These are phyloP conservation scores for Kryphioiulus occultus DNA, from an alignment of 2,888 invertebrate genomes.

Conservation along the genomic window DNA sequence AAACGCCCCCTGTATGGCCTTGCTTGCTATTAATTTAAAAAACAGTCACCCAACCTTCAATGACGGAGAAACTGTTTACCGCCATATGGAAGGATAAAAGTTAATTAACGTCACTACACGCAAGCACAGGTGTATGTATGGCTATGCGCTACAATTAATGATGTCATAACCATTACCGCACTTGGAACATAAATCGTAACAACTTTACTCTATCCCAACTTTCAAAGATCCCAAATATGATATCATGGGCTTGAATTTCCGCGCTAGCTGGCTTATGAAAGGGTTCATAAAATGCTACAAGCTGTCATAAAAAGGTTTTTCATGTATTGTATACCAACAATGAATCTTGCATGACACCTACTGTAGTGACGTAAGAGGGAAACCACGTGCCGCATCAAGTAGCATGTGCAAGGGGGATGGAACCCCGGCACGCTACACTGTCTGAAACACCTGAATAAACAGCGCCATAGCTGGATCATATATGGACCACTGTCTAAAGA, in stretches of 20 bases:
- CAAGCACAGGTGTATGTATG: neutral
- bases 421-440: neutral
- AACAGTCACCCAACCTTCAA: neutral
- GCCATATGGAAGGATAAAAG: neutral
- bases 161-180: neutral
- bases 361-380: neutral
- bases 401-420: neutral
- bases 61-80: neutral
- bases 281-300: neutral
- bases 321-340: neutral
- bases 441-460: neutral
- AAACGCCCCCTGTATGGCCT: neutral
- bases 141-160: neutral
- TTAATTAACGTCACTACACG: neutral
- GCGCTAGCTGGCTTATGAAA: neutral
- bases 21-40: neutral
- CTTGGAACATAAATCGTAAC: neutral
- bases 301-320: neutral
- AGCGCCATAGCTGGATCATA: neutral
- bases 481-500: neutral
- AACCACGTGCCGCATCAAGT: neutral
- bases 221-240: neutral
- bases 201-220: neutral
- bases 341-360: no score
- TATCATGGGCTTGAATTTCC: neutral